Conservation (phyloP, 2,797 vertebrate genomes). For the Catharus ustulatus region DNA sequence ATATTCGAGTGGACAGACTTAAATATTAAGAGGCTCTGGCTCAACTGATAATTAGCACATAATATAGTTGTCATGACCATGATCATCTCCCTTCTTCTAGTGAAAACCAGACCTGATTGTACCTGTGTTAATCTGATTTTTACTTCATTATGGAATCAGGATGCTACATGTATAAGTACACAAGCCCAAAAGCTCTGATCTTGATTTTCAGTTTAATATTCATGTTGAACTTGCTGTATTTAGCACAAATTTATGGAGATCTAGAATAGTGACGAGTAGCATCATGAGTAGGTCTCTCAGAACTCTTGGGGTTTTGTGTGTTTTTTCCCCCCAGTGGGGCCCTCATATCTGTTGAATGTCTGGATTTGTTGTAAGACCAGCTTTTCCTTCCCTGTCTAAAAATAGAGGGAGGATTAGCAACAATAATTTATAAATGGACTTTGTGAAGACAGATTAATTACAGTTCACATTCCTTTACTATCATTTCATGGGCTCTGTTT, state of each 20-base stretch:
- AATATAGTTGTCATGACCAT: not conserved
- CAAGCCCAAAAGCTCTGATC: not conserved
- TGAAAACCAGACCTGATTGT: not conserved
- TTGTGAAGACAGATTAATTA: not conserved
- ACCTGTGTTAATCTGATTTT: rapidly evolving
- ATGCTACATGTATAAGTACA: not conserved
- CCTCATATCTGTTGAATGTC: not conserved
- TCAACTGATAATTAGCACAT: not conserved
- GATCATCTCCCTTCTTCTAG: not conserved
- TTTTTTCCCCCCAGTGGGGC: rapidly evolving
- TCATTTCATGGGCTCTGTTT: not conserved
- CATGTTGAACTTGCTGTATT: not conserved
- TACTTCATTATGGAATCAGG: not conserved
- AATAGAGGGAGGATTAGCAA: not conserved
- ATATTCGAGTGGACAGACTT: not conserved
- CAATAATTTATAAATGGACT: not conserved
- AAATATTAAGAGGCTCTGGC: not conserved
- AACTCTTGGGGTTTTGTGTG: not conserved
- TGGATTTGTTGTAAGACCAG: not conserved
- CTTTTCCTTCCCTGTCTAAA: not conserved
- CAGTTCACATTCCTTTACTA: not conserved
- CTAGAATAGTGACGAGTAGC: not conserved
- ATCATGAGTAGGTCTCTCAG: not conserved
- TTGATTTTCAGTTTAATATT: not conserved
- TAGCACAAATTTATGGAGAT: not conserved